A percentile compares a stretch with the other conserved stretches of the same genome.
Evolutionary conservation across 2,113 vertebrate species (phyloP).

Genomic region (Mormoops blainvillei): DNA sequence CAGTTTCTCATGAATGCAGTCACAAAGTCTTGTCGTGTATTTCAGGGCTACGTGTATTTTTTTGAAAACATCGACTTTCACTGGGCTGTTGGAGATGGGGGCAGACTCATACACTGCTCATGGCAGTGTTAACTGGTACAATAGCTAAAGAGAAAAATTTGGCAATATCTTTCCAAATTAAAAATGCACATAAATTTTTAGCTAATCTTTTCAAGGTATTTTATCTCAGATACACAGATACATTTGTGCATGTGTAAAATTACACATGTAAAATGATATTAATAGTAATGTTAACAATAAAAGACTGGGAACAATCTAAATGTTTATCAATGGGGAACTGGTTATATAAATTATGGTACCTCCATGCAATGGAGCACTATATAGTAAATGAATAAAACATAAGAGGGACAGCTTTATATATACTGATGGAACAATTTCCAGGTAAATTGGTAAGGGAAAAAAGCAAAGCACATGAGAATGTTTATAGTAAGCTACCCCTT

Average conservation of each 20-base stretch:
- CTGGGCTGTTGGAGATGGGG: too few relatives aligned
- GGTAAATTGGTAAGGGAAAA: neutral
- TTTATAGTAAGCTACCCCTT: neutral
- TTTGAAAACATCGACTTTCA: neutral
- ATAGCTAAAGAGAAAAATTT: neutral
- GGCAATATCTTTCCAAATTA: neutral
- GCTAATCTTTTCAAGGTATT: neutral
- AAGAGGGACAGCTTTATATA: neutral
- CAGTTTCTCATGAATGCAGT: neutral
- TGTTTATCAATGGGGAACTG: neutral
- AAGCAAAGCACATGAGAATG: neutral
- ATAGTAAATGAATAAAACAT: neutral
- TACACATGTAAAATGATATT: neutral
- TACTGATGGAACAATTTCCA: neutral
- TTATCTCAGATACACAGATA: neutral
- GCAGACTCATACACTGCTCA: neutral
- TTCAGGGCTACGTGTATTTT: neutral
- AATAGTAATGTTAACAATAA: neutral
- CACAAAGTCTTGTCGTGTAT: neutral
- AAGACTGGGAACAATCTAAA: neutral
- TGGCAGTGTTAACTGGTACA: neutral
- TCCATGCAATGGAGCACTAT: neutral
- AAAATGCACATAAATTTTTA: neutral
- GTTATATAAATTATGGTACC: neutral
- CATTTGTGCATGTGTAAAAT: neutral